A percentile compares a stretch with the other conserved stretches of the same genome.
Evolutionary conservation across 2,888 invertebrate genomes (phyloP).

Genomic region (Herminia tarsipennalis): DNA sequence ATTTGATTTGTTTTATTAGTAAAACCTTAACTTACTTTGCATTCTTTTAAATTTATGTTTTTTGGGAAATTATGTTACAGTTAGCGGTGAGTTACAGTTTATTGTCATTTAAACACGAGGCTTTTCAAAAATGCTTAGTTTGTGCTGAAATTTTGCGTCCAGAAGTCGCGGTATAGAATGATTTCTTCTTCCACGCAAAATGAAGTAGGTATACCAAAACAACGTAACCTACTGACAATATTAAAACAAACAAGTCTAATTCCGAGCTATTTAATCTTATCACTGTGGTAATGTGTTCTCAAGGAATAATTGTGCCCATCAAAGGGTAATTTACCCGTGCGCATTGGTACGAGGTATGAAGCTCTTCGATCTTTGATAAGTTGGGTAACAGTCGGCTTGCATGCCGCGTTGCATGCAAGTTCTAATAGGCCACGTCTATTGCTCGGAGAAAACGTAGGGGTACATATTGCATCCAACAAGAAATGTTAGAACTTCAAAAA

Average conservation of each 20-base stretch:
- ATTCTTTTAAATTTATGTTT: no score
- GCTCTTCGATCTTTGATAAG: constrained; percentile 67
- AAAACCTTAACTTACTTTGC: no score
- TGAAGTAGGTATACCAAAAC: no score
- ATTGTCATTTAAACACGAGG: no score
- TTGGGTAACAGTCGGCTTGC: constrained; percentile 62
- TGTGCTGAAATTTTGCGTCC: no score
- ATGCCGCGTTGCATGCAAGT: constrained; percentile 49
- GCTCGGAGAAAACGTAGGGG: constrained; percentile 46
- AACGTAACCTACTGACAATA: not conserved
- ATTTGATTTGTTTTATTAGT: no score
- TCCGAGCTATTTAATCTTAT: constrained; percentile 25
- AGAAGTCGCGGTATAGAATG: no score
- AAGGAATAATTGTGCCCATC: constrained; percentile 46
- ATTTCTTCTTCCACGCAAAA: no score
- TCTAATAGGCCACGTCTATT: constrained; percentile 62
- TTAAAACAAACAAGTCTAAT: constrained; percentile 1
- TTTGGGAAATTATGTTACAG: no score
- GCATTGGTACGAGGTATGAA: constrained; percentile 48
- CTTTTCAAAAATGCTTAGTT: no score
- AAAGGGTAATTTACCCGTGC: constrained; percentile 50
- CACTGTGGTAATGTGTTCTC: constrained; percentile 35
- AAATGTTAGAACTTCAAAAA: no score
- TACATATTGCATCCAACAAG: constrained; percentile 13
- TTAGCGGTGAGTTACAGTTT: no score